A percentile compares a stretch with the other conserved stretches of the same genome.
phyloP scores from a whole-genome alignment of 2,797 vertebrate species.

The Schizopygopsis malacanthus region DNA sequence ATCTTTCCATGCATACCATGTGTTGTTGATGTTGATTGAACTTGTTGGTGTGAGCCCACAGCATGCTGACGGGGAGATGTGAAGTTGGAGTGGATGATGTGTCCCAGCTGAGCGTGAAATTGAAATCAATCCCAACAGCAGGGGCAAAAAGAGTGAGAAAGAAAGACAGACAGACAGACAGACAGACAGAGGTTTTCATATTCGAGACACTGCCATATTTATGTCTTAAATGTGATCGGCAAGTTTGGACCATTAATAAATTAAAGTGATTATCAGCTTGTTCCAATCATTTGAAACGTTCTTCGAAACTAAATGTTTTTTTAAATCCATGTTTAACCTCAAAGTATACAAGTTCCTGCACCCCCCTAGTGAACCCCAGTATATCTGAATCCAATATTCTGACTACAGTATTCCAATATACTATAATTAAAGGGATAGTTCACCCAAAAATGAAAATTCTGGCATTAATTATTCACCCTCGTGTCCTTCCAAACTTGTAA shows the following conservation, averaged over 20 bases:
- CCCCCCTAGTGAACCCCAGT: too few species aligned
- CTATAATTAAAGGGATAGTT: too few species aligned
- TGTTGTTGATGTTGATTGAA: constrained; percentile 47
- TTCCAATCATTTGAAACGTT: background rate
- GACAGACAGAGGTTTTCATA: too few species aligned
- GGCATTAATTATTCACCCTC: too few species aligned
- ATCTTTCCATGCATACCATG: constrained; percentile 38
- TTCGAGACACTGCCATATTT: background rate
- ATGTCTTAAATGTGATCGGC: background rate
- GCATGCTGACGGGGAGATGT: constrained; percentile 60
- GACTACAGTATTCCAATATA: too few species aligned
- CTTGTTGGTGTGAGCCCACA: constrained; percentile 48
- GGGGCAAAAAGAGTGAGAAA: constrained; percentile 35
- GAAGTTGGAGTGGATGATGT: constrained; percentile 47
- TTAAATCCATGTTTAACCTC: too few species aligned
- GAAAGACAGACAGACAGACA: constrained; percentile 34
- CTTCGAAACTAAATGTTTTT: too few species aligned
- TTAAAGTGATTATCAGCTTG: background rate
- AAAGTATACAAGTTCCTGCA: too few species aligned
- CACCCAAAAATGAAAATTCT: too few species aligned
- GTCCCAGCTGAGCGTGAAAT: constrained; percentile 77
- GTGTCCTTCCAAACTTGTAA: too few species aligned
- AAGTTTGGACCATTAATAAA: background rate
- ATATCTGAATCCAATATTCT: too few species aligned
- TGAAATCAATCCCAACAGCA: constrained; percentile 67